phyloP scores from a whole-genome alignment of 2,113 vertebrate species.

The Mustelus asterias region DNA sequence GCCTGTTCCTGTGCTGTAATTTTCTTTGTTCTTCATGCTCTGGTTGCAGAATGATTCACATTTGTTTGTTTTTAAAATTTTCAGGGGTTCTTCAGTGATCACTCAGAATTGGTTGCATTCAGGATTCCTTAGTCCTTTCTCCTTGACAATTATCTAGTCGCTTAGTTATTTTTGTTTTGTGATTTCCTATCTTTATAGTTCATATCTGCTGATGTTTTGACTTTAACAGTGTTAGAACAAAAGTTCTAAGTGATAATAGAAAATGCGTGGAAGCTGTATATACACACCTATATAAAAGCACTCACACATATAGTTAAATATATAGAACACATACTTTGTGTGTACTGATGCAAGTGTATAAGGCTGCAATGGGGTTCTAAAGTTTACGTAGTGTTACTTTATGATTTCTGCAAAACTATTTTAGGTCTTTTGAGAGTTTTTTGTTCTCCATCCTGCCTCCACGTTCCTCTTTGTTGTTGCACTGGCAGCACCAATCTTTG shows the following conservation, averaged over 20 bases:
- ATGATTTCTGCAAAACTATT: background rate
- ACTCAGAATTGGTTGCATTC: background rate
- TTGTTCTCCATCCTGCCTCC: background rate
- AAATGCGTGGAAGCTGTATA: background rate
- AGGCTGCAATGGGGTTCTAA: background rate
- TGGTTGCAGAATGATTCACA: background rate
- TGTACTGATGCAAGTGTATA: background rate
- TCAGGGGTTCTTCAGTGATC: background rate
- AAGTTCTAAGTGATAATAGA: background rate
- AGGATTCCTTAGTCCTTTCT: too few species aligned
- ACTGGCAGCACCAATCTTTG: background rate
- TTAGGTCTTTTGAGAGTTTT: background rate
- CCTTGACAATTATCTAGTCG: background rate
- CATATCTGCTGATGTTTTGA: background rate
- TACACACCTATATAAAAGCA: background rate
- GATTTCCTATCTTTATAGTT: background rate
- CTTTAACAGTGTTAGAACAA: background rate
- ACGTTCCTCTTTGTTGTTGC: background rate
- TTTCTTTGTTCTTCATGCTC: background rate
- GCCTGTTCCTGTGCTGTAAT: too few species aligned
- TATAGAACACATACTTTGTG: background rate
- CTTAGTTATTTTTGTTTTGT: background rate
- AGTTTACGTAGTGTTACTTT: background rate
- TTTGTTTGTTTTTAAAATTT: too few species aligned
- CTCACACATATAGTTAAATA: background rate